Conservation (phyloP, 2,113 vertebrate genomes). For the Pluvialis apricaria region DNA sequence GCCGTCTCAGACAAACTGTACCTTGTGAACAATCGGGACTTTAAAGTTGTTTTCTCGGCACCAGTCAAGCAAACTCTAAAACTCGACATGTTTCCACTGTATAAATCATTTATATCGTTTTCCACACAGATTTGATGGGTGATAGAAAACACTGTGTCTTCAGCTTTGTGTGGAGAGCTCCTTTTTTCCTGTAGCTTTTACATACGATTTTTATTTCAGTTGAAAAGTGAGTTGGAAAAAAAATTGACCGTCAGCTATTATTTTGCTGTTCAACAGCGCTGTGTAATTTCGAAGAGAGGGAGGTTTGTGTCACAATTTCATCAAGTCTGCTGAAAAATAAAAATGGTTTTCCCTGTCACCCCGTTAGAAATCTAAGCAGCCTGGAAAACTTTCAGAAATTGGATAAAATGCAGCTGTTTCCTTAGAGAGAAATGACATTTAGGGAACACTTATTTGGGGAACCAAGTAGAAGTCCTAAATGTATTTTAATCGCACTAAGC, state of each 20-base stretch:
- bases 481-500: constrained; percentile 34
- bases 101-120: not conserved
- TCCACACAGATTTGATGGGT: not conserved
- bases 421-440: not conserved
- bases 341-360: not conserved
- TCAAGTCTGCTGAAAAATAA: constrained; percentile 2
- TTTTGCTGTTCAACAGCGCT: not conserved
- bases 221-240: not conserved
- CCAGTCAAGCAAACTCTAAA: not conserved
- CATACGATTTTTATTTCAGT: not conserved
- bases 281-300: not conserved
- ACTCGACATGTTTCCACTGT: not conserved
- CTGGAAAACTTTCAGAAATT: not conserved
- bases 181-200: not conserved
- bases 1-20: not conserved
- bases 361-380: constrained; percentile 14
- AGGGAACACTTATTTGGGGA: not conserved
- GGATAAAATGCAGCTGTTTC: constrained; percentile 28
- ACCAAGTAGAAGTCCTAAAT: not conserved
- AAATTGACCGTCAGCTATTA: not conserved
- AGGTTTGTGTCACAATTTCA: constrained; percentile 5
- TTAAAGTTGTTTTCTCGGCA: not conserved
- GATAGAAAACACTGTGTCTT: not conserved
- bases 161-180: not conserved
- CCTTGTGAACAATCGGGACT: not conserved